Percentiles rank a stretch among this genome's conserved stretches.
Evolutionary conservation across 2,888 invertebrate genomes (phyloP).

Genomic region (Thymelicus lineola): DNA sequence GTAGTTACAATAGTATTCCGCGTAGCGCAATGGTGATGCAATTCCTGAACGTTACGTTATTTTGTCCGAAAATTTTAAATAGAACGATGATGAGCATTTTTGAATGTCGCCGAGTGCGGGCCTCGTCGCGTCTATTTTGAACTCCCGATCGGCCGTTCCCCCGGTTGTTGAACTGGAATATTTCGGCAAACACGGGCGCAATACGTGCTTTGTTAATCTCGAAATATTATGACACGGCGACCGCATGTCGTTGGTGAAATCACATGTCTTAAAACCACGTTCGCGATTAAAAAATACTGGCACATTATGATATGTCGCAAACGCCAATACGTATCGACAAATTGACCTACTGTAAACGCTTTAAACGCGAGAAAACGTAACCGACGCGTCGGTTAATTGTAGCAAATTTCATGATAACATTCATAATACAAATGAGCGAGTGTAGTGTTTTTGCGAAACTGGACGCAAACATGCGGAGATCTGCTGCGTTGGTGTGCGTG

Average conservation of each 20-base stretch:
- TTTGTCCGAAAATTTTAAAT: slow-evolving; percentile 45
- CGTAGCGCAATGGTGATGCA: slow-evolving; percentile 35
- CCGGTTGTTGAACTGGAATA: slow-evolving; percentile 84
- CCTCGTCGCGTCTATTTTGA: slow-evolving; percentile 80
- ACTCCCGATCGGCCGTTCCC: slow-evolving; percentile 78
- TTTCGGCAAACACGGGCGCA: slow-evolving; percentile 82
- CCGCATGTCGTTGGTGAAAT: slow-evolving; percentile 59
- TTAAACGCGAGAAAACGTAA: slow-evolving; percentile 46
- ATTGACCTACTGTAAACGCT: slow-evolving; percentile 38
- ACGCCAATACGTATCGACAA: slow-evolving; percentile 22
- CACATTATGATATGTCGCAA: slow-evolving; percentile 31
- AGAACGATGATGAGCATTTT: slow-evolving; percentile 57
- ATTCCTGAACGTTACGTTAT: slow-evolving; percentile 24
- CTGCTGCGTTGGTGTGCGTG: slow-evolving; percentile 65
- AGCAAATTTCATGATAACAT: slow-evolving; percentile 64
- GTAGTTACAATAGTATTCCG: slow-evolving; percentile 39
- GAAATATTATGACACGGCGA: slow-evolving; percentile 63
- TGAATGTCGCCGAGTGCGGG: slow-evolving; percentile 62
- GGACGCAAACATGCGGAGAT: slow-evolving; percentile 76
- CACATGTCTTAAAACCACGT: slow-evolving; percentile 35
- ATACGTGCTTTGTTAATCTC: slow-evolving; percentile 77
- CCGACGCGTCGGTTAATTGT: slow-evolving; percentile 66
- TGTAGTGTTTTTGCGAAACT: slow-evolving; percentile 76
- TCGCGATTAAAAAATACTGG: slow-evolving; percentile 17
- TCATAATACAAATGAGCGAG: slow-evolving; percentile 67